Conservation (phyloP, 1,140 invertebrate genomes). For the Whitmania pigra region DNA sequence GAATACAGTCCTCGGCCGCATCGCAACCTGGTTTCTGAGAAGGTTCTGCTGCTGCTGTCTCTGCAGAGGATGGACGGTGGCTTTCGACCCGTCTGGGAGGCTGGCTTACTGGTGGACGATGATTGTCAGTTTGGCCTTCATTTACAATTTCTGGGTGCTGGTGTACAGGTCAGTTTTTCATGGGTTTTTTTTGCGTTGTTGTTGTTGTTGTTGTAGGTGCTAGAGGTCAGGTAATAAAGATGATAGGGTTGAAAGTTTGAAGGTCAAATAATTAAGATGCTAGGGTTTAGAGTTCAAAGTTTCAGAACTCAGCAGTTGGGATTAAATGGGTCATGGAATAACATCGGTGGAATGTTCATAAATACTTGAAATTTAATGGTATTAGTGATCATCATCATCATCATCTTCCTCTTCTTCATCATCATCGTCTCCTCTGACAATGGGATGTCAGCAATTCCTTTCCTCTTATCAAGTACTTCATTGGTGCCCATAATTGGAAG, state of each 20-base stretch:
- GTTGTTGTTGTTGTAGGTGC: no score
- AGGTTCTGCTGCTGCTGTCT: constrained; percentile 27
- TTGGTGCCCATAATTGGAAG: background rate
- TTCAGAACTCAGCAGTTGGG: no score
- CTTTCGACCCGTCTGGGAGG: constrained; percentile 43
- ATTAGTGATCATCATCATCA: constrained; percentile 3
- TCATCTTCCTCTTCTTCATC: no score
- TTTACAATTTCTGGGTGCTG: constrained; percentile 79
- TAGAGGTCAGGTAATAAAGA: no score
- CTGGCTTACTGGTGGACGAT: constrained; percentile 44
- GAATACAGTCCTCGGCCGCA: constrained; percentile 38
- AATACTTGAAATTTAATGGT: no score
- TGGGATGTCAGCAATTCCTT: no score
- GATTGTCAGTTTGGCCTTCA: constrained; percentile 87
- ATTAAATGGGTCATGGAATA: no score
- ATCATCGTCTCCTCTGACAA: constrained; percentile 8
- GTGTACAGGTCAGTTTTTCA: constrained; percentile 17
- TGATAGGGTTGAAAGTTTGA: no score
- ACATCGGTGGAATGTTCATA: no score
- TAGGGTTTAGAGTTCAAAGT: no score
- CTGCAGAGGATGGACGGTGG: constrained; percentile 52
- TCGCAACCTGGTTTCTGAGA: constrained; percentile 32
- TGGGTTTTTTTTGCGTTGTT: no score
- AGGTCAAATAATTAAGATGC: no score
- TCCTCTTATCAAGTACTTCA: background rate